These are phyloP conservation scores for Hippopotamyrus pictus DNA, from an alignment of 2,797 vertebrate species.

Conservation along the genomic window DNA sequence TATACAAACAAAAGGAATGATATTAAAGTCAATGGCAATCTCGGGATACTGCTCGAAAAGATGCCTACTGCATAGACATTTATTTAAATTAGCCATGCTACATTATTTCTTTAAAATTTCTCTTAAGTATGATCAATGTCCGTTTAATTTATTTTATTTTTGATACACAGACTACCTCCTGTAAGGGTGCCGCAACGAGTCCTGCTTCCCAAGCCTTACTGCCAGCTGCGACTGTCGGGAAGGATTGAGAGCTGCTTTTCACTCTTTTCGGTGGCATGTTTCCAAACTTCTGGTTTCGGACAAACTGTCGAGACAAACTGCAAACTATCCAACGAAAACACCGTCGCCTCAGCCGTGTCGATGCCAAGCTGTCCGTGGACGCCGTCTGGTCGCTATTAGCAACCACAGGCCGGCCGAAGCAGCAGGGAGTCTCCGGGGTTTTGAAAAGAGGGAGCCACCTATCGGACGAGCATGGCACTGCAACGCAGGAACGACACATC, in stretches of 20 bases:
- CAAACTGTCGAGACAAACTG: background rate
- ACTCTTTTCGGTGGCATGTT: slow-evolving; percentile 49
- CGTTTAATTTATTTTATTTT: background rate
- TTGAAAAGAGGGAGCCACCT: slow-evolving; percentile 1
- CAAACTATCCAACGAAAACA: slow-evolving; percentile 22
- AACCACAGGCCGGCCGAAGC: slow-evolving; percentile 21
- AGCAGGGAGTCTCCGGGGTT: background rate
- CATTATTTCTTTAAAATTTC: background rate
- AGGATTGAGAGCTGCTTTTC: slow-evolving; percentile 39
- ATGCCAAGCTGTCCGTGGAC: background rate
- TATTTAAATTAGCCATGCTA: background rate
- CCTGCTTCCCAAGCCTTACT: slow-evolving; percentile 49
- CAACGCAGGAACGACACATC: background rate
- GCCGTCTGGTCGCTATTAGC: slow-evolving; percentile 39
- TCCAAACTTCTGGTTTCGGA: background rate
- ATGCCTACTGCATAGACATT: background rate
- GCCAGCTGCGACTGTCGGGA: background rate
- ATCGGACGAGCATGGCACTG: background rate
- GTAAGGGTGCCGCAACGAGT: slow-evolving; percentile 42
- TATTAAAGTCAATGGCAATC: background rate
- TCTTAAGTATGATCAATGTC: background rate
- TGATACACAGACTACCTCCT: slow-evolving; percentile 47
- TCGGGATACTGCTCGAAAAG: background rate
- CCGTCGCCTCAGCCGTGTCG: background rate
- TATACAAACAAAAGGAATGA: background rate